phyloP scores from a whole-genome alignment of 1,140 invertebrate genomes.

The Linepithema humile region DNA sequence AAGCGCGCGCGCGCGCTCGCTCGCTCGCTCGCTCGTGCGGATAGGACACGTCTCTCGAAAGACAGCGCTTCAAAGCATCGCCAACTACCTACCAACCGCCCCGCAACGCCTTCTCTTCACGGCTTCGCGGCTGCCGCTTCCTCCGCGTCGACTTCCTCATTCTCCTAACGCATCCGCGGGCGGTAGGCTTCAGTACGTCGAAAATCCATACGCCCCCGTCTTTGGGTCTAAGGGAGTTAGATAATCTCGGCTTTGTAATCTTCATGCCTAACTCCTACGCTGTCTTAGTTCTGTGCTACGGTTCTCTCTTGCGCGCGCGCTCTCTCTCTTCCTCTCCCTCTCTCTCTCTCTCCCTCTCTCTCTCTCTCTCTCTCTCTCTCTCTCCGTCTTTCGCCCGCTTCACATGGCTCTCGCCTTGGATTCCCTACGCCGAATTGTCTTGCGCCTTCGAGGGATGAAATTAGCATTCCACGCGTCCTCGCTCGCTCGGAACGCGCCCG shows the following conservation, averaged over 20 bases:
- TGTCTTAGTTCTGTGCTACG: conserved; percentile 30
- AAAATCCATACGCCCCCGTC: conserved; percentile 78
- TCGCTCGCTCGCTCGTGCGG: too few relatives aligned
- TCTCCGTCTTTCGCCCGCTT: not conserved
- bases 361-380: not conserved
- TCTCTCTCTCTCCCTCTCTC: not conserved
- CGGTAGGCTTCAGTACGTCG: conserved; percentile 66
- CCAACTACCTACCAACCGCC: conserved; percentile 5
- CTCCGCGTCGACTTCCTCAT: conserved; percentile 63
- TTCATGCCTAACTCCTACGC: conserved; percentile 66
- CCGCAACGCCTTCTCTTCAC: not conserved
- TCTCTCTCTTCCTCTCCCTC: not conserved
- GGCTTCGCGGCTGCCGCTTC: conserved; percentile 57
- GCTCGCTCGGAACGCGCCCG: conserved; percentile 33
- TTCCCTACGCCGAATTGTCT: conserved; percentile 61
- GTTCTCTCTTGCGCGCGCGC: not conserved
- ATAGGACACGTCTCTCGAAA: conserved; percentile 82
- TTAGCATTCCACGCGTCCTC: conserved; percentile 75
- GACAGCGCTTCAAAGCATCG: conserved; percentile 81
- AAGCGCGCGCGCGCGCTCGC: too few relatives aligned
- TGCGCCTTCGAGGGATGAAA: conserved; percentile 64
- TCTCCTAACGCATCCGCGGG: conserved; percentile 60
- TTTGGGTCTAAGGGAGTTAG: conserved; percentile 75
- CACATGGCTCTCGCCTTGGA: conserved; percentile 54
- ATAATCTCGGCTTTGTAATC: conserved; percentile 82